Base-by-base conservation (phyloP, 2,113 vertebrate species). In the Kobus ellipsiprymnus region DNA sequence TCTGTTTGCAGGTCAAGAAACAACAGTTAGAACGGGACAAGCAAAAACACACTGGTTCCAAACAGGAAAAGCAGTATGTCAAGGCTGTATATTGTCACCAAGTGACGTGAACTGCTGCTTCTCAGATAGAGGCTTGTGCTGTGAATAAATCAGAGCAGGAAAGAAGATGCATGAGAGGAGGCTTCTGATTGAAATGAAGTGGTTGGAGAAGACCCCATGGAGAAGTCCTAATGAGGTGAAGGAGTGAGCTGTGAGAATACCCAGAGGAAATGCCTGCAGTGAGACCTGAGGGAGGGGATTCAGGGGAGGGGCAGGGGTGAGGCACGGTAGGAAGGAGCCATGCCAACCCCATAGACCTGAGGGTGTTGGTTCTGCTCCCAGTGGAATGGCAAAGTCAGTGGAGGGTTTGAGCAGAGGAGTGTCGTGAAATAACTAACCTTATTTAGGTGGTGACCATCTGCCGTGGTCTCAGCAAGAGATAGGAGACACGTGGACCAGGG, bases 91-190 rank as follows among this genome's bases (percentile, higher is more conserved):
- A n/a, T n/a, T n/a, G n/a, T n/a, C n/a, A n/a, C n/a, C n/a, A n/a
- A 71, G 67, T 23, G 67, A 23, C 1, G 0, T 36, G 14, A 7
- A 8, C 4, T 6, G 21, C 3, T 29, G 60, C 19, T 2, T 27
- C 17, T 17, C 36, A 15, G n/a, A 11, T 11, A 11, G 36, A 62
- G 8, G 29, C 4, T 7, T 1, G 23, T 17, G 29, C 86, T 17
- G 0, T n/a, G 77, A 88, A 14, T 36, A 15, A 3, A 13, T 23
- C 4, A 11, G 91, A 86, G 54, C 88, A 52, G 23, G 21, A 40
- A 15, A 33, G 40, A 29, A 12, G 23, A 10, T 33, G 15, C 7
- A 25, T 0, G 33, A 40, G 29, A 36, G 74, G n/a, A 52, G 30
- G 15, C 15, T 23, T 5, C 2, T 12, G n/a, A 59, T 2, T 29